These are phyloP conservation scores for Dendrolimus punctatus DNA, from an alignment of 1,140 invertebrate species.

Conservation along the genomic window DNA sequence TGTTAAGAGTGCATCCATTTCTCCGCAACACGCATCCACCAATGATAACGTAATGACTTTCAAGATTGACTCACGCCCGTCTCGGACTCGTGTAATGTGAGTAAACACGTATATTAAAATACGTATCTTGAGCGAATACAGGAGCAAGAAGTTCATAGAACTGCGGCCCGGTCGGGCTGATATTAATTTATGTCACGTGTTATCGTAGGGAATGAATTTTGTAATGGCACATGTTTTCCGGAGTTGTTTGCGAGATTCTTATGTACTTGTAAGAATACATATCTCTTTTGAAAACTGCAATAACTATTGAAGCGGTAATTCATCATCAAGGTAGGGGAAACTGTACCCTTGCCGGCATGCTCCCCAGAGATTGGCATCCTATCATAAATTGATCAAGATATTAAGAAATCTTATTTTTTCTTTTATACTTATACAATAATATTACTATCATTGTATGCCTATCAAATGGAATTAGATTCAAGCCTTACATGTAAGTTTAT, in stretches of 20 bases:
- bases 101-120: constrained; percentile 14
- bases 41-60: constrained; percentile 59
- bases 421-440: too few relatives aligned
- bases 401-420: too few relatives aligned
- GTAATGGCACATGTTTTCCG: constrained; percentile 55
- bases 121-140: constrained; percentile 29
- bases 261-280: neutral
- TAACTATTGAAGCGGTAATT: neutral
- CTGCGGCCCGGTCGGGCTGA: constrained; percentile 33
- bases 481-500: too few relatives aligned
- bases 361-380: too few relatives aligned
- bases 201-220: constrained; percentile 53
- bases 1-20: constrained; percentile 37
- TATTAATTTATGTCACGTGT: constrained; percentile 59
- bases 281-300: neutral
- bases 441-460: too few relatives aligned
- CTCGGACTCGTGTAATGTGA: constrained; percentile 27
- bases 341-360: too few relatives aligned
- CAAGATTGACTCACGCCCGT: constrained; percentile 52
- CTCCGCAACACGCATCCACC: constrained; percentile 32
- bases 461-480: too few relatives aligned
- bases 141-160: constrained; percentile 50
- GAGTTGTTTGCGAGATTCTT: constrained; percentile 19
- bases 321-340: too few relatives aligned
- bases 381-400: too few relatives aligned